phyloP scores from a whole-genome alignment of 2,113 vertebrate genomes.

The Prionailurus viverrinus region DNA sequence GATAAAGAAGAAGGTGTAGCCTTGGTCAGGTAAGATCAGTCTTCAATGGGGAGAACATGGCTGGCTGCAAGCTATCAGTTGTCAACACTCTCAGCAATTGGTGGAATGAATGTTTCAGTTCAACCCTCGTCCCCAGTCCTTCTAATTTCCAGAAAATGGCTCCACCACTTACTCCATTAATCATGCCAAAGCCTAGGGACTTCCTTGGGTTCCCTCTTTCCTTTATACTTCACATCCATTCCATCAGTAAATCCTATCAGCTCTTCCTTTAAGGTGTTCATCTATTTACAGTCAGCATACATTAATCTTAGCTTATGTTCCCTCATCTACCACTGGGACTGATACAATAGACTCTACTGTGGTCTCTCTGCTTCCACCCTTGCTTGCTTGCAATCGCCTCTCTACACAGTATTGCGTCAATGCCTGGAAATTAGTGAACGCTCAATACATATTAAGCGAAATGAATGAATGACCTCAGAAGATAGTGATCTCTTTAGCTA shows the following conservation, averaged over 20 bases:
- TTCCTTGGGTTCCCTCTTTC: not conserved
- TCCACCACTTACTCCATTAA: not conserved
- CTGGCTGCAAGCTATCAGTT: not conserved
- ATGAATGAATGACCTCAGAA: not conserved
- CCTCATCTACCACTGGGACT: not conserved
- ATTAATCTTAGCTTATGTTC: not conserved
- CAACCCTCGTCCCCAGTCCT: not conserved
- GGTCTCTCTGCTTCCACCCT: not conserved
- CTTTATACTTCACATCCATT: not conserved
- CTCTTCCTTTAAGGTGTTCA: not conserved
- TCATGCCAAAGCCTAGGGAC: not conserved
- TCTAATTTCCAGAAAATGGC: not conserved
- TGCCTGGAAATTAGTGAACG: not conserved
- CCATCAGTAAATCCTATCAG: not conserved
- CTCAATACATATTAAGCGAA: not conserved
- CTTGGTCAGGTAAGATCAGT: not conserved
- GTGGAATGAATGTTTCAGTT: not conserved
- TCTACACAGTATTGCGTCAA: not conserved
- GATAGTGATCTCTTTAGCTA: not conserved
- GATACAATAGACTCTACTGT: not conserved
- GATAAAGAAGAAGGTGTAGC: not conserved
- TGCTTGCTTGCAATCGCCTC: not conserved
- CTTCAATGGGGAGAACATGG: not conserved
- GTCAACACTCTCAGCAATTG: not conserved
- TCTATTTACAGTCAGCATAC: not conserved